Percentiles rank a stretch among this genome's conserved stretches.
Conservation (phyloP, 2,113 vertebrate species). For the Myanophis thanlyinensis region DNA sequence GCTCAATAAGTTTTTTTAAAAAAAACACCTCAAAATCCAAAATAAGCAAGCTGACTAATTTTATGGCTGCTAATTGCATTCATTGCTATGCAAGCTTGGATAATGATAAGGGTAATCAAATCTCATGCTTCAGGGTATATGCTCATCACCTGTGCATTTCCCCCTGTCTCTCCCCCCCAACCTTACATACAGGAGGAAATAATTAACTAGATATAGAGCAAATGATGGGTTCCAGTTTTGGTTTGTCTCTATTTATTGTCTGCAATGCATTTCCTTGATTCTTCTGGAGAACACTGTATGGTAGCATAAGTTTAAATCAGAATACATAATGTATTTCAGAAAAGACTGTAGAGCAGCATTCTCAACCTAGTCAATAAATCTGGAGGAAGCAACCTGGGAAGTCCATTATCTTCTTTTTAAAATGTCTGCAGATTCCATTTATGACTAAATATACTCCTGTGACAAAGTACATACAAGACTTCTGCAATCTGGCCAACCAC, state of each 20-base stretch:
- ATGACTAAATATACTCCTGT: too few relatives aligned
- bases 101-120: conserved; percentile 80
- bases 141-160: conserved; percentile 70
- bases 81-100: conserved; percentile 74
- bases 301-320: not conserved
- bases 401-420: not conserved
- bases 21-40: conserved; percentile 52
- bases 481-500: too few relatives aligned
- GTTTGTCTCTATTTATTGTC: conserved; percentile 51
- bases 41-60: conserved; percentile 70
- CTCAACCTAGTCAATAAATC: not conserved
- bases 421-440: not conserved
- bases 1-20: conserved; percentile 52
- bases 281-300: not conserved
- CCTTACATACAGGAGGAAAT: conserved; percentile 36
- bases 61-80: conserved; percentile 73
- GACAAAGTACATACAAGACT: too few relatives aligned
- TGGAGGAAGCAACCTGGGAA: not conserved
- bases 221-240: conserved; percentile 47
- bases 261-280: conserved; percentile 51
- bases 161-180: conserved; percentile 45
- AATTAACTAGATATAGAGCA: conserved; percentile 59
- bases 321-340: conserved; percentile 8
- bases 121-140: conserved; percentile 77
- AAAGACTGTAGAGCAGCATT: not conserved